phyloP scores from a whole-genome alignment of 2,797 vertebrate genomes.

The Acanthurus lineatus region DNA sequence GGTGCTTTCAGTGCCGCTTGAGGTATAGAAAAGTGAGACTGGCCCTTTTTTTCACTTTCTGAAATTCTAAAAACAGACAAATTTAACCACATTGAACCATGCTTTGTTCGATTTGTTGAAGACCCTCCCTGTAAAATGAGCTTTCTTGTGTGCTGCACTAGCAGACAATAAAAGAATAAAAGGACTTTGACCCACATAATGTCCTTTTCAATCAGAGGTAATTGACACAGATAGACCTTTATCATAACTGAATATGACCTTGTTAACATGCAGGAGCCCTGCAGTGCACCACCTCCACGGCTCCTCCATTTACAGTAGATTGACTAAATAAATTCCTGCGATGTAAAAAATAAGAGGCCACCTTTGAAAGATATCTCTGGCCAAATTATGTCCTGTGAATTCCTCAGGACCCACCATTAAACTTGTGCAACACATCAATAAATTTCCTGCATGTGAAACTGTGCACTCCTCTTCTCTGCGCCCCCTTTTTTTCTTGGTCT shows the following conservation, averaged over 20 bases:
- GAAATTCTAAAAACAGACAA: constrained; percentile 7
- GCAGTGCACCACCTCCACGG: constrained; percentile 20
- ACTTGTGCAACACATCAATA: not conserved
- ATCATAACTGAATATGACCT: constrained; percentile 56
- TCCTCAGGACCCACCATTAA: not conserved
- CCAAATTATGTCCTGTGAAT: not conserved
- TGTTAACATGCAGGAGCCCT: constrained; percentile 37
- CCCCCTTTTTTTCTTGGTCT: constrained; percentile 10
- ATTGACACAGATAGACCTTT: constrained; percentile 72
- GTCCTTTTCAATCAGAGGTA: constrained; percentile 74
- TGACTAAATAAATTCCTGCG: constrained; percentile 13
- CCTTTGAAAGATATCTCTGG: not conserved
- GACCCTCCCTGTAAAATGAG: not conserved
- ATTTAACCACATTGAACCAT: not conserved
- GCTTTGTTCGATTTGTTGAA: constrained; percentile 13
- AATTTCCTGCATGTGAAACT: constrained; percentile 12
- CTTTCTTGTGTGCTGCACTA: constrained; percentile 8
- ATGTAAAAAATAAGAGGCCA: constrained; percentile 1
- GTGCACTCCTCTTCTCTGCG: constrained; percentile 5
- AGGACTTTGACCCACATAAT: constrained; percentile 65
- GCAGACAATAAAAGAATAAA: constrained; percentile 46
- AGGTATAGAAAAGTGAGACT: constrained; percentile 4
- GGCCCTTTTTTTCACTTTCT: not conserved
- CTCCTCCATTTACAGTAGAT: constrained; percentile 17
- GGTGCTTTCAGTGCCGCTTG: constrained; percentile 21